These are phyloP conservation scores for Drosophila longiperda DNA, from an alignment of 2,888 invertebrate species.

Conservation along the genomic window DNA sequence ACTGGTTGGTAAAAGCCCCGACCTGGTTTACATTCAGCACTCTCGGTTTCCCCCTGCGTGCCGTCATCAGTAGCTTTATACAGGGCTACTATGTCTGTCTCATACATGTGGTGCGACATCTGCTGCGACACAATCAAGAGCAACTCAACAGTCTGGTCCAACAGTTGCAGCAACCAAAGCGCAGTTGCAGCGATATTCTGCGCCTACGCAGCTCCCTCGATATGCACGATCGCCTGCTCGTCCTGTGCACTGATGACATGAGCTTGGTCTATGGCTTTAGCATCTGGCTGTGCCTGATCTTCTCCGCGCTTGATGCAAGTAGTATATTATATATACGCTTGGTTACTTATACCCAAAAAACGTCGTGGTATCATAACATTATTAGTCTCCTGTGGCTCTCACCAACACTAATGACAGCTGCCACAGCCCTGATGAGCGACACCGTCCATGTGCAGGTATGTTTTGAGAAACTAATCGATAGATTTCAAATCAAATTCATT, in stretches of 20 bases:
- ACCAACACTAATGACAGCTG: conserved; percentile 57
- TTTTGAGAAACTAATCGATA: conserved; percentile 1
- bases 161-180: conserved; percentile 38
- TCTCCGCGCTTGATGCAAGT: conserved; percentile 60
- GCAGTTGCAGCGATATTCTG: conserved; percentile 21
- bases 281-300: conserved; percentile 54
- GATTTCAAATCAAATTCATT: background rate
- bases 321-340: conserved; percentile 55
- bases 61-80: conserved; percentile 52
- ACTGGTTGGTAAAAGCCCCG: conserved; percentile 43
- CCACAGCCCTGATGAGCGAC: conserved; percentile 58
- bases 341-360: conserved; percentile 27
- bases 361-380: background rate
- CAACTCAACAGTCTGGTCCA: conserved; percentile 38
- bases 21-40: conserved; percentile 46
- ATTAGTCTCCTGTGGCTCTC: conserved; percentile 56
- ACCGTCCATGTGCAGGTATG: conserved; percentile 68
- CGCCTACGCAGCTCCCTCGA: conserved; percentile 60
- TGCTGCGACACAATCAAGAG: conserved; percentile 48
- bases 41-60: conserved; percentile 57
- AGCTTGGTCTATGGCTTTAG: conserved; percentile 73
- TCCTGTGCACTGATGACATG: conserved; percentile 66
- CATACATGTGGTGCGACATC: conserved; percentile 46
- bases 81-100: conserved; percentile 63
- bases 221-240: conserved; percentile 63